These are phyloP conservation scores for Epinephelus malabaricus DNA, from an alignment of 2,797 vertebrate genomes.

Conservation along the genomic window DNA sequence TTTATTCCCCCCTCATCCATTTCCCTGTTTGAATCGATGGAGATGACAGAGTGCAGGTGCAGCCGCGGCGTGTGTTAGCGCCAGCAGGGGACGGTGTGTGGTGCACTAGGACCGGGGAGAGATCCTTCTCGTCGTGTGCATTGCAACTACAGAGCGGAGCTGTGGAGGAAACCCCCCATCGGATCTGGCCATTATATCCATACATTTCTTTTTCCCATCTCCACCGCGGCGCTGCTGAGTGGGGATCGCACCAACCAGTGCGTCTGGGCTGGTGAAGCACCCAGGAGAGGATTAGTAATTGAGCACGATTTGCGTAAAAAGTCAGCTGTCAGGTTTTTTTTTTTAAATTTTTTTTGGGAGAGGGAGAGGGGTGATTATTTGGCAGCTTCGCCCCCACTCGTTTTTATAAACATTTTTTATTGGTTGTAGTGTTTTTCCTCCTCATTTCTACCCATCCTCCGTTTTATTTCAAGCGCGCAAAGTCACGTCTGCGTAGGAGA, in stretches of 20 bases:
- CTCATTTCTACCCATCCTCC: conserved; percentile 27
- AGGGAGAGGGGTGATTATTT: conserved; percentile 42
- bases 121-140: conserved; percentile 69
- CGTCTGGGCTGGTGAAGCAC: conserved; percentile 69
- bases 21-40: conserved; percentile 65
- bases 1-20: conserved; percentile 57
- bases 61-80: conserved; percentile 52
- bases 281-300: conserved; percentile 71
- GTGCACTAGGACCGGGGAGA: conserved; percentile 85
- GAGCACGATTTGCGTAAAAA: conserved; percentile 71
- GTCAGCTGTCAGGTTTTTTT: conserved; percentile 57
- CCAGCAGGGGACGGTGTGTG: conserved; percentile 59
- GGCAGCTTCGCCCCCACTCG: conserved; percentile 43
- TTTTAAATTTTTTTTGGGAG: neutral
- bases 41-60: conserved; percentile 72
- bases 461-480: conserved; percentile 71
- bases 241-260: conserved; percentile 71
- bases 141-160: conserved; percentile 76
- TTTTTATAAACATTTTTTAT: conserved; percentile 49
- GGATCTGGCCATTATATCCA: conserved; percentile 82
- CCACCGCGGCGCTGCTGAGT: conserved; percentile 72
- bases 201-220: conserved; percentile 76
- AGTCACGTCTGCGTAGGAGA: conserved; percentile 78
- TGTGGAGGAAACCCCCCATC: conserved; percentile 79
- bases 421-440: conserved; percentile 35